Percentiles rank a stretch among this genome's conserved stretches.
Evolutionary conservation across 2,888 invertebrate genomes (phyloP).

Genomic region (Melipona bicolor): DNA sequence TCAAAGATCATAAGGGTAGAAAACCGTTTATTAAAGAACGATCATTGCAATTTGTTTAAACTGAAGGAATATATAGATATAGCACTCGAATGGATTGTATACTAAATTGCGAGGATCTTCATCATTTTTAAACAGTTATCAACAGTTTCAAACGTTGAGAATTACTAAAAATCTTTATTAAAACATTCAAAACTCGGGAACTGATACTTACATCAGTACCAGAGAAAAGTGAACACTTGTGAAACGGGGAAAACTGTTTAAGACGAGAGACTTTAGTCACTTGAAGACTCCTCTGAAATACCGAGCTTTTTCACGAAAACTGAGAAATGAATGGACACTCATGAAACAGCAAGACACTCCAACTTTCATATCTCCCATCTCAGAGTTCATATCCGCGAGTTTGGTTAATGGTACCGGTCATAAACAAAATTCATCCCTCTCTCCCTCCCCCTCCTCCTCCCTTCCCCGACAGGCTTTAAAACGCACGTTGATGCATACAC

Average conservation of each 20-base stretch:
- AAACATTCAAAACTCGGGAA: no score
- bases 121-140: no score
- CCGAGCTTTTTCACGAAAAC: no score
- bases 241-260: no score
- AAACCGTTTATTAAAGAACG: neutral
- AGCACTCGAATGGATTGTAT: no score
- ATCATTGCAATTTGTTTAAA: neutral
- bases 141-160: no score
- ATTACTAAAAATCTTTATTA: no score
- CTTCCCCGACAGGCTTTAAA: slow-evolving; percentile 52
- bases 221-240: neutral
- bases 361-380: slow-evolving; percentile 17
- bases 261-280: no score
- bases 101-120: no score
- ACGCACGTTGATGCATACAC: slow-evolving; percentile 52
- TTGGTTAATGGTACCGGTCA: slow-evolving; percentile 24
- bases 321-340: slow-evolving; percentile 11
- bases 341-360: neutral
- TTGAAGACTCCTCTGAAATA: neutral
- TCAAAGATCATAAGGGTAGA: neutral
- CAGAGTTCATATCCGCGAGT: slow-evolving; percentile 1
- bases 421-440: slow-evolving; percentile 53
- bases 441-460: no score
- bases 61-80: neutral
- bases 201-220: no score